Conservation (phyloP, 2,113 vertebrate genomes). For the Potamarius usumacintae region DNA sequence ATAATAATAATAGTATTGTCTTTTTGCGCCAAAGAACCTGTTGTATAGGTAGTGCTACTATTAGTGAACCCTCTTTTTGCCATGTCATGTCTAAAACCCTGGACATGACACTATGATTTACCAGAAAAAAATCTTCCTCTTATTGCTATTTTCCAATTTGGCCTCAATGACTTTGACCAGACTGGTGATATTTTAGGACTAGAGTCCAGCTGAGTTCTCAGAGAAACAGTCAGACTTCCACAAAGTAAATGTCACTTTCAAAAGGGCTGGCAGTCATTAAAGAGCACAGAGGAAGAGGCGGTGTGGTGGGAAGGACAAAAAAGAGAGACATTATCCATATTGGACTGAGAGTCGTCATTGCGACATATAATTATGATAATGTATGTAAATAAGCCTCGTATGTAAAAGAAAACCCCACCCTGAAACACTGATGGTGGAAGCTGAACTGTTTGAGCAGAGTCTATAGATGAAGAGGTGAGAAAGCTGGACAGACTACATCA, state of each 20-base stretch:
- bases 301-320: constrained; percentile 16
- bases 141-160: background rate
- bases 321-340: background rate
- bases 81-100: background rate
- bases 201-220: constrained; percentile 24
- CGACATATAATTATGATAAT: background rate
- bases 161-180: constrained; percentile 1
- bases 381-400: background rate
- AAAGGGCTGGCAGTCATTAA: constrained; percentile 28
- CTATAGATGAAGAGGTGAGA: background rate
- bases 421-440: background rate
- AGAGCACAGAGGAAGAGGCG: constrained; percentile 3
- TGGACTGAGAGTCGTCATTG: background rate
- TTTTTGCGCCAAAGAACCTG: too few species aligned
- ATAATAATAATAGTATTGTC: too few species aligned
- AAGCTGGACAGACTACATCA: background rate
- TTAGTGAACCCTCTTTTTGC: background rate
- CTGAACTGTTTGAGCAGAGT: background rate
- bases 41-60: background rate
- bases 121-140: background rate
- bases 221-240: constrained; percentile 36
- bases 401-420: background rate
- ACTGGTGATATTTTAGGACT: constrained; percentile 16
- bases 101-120: background rate
- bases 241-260: constrained; percentile 37